These are phyloP conservation scores for Stegodyphus dumicola DNA, from an alignment of 1,140 invertebrate species.

Conservation along the genomic window DNA sequence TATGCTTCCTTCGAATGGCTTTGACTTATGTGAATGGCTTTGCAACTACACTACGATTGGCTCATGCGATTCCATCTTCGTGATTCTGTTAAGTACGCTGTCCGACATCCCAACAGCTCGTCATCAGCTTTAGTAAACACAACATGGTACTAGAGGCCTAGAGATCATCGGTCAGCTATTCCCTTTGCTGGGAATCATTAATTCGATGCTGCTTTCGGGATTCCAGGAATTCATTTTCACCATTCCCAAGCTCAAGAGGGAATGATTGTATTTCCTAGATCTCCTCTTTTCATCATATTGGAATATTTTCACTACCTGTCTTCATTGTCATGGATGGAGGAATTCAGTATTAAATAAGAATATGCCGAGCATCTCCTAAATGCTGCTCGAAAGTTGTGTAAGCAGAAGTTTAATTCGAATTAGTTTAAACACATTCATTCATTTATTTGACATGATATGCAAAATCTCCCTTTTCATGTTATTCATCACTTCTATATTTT, in stretches of 20 bases:
- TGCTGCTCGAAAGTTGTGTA: too few relatives aligned
- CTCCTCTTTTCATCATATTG: background rate
- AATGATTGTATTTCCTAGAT: background rate
- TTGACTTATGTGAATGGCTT: too few relatives aligned
- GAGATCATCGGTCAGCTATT: constrained; percentile 20
- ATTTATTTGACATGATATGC: too few relatives aligned
- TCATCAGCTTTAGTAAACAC: constrained; percentile 40
- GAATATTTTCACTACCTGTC: constrained; percentile 14
- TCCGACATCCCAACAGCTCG: constrained; percentile 8
- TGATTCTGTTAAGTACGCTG: constrained; percentile 21
- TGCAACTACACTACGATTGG: too few relatives aligned
- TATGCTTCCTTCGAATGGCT: too few relatives aligned
- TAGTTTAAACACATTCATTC: too few relatives aligned
- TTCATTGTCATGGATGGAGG: background rate
- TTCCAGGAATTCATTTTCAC: background rate
- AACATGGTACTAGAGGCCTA: constrained; percentile 13
- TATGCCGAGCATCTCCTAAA: too few relatives aligned
- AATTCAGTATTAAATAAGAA: too few relatives aligned
- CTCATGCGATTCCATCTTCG: background rate
- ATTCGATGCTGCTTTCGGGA: background rate
- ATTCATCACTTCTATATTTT: too few relatives aligned
- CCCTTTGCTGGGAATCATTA: constrained; percentile 21
- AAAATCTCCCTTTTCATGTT: too few relatives aligned
- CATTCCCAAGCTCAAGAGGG: background rate
- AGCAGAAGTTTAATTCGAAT: too few relatives aligned